A percentile compares a stretch with the other conserved stretches of the same genome.
These are phyloP conservation scores for Pangasius djambal DNA, from an alignment of 2,797 vertebrate species.

Conservation along the genomic window DNA sequence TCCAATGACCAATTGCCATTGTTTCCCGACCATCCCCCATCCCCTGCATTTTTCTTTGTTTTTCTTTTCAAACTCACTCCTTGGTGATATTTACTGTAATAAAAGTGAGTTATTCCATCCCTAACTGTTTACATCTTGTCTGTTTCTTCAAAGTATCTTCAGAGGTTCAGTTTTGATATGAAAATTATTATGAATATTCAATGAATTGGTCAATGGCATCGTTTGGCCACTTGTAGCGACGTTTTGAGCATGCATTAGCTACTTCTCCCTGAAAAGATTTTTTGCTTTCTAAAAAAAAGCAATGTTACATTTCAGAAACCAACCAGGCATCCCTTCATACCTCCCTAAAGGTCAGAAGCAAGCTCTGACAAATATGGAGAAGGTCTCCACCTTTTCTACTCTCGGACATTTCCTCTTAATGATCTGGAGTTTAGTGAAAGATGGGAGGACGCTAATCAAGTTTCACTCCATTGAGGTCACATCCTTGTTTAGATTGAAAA, in stretches of 20 bases:
- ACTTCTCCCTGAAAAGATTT: neutral
- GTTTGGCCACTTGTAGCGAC: neutral
- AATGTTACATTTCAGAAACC: neutral
- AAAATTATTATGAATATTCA: neutral
- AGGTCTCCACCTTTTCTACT: neutral
- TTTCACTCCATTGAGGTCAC: constrained; percentile 32
- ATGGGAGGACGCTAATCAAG: neutral
- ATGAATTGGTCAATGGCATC: neutral
- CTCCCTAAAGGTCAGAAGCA: neutral
- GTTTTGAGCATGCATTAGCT: neutral
- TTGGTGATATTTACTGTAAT: neutral
- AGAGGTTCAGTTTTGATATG: neutral
- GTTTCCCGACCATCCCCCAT: neutral
- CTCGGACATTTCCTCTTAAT: neutral
- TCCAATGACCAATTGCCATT: neutral
- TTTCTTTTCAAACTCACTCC: neutral
- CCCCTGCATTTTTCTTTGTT: neutral
- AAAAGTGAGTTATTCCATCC: neutral
- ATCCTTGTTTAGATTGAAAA: constrained; percentile 37
- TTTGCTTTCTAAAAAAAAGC: neutral
- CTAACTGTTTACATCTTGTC: neutral
- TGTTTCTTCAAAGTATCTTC: neutral
- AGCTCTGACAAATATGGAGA: neutral
- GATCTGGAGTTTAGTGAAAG: neutral
- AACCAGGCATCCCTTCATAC: neutral